Base-by-base conservation (phyloP, 92 coral and sea anemone species). In the Parazoanthus atlanticus region DNA sequence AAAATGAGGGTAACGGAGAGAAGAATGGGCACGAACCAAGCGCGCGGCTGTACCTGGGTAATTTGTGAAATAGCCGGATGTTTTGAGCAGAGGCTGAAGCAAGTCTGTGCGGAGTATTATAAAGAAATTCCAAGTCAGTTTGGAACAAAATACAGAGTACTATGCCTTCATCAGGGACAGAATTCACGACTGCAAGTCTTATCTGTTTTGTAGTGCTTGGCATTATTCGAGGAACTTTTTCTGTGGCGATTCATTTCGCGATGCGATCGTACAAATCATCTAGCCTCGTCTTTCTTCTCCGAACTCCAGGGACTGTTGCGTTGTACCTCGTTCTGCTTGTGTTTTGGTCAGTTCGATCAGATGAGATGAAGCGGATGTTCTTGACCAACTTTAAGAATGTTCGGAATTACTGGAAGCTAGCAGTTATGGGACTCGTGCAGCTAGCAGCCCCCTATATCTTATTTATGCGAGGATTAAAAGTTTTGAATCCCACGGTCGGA, bases 391-490 rank as follows among this genome's bases (percentile, higher is more conserved):
- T 93, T 36, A 89, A 89, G 77, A 92, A 86, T 64, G 32, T 92
- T 16, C 76, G 89, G 21, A 89, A 77, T 75, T 94, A 93, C 85
- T 94, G 96, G 94, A 95, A 93, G 81, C 92, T 92, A 81, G 98
- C 98, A 54, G 90, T 97, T 74, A 92, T 97, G 94, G 99, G 99
- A 7, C 88, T 95, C 13, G 88, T 96, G 1, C 99, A 97, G 89
- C 91, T 97, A 3, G 94, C 95, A 61, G 99, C 98, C 2, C 99
- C 99, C 12, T 97, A 97, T 54, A 71, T 97, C 85, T 79, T 97
- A 33, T 97, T 97, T 67, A 94, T 96, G 98, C 92, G 94, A 16
- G 98, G 93, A 1, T 86, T 97, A 80, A 90, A 90, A 86, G 92
- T 89, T 49, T 81, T 97, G 26, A 95, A 90, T 86, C 99, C 99